Percentiles rank a stretch among this genome's conserved stretches.
phyloP scores from a whole-genome alignment of 1,140 invertebrate species.

The Papilio helenus region DNA sequence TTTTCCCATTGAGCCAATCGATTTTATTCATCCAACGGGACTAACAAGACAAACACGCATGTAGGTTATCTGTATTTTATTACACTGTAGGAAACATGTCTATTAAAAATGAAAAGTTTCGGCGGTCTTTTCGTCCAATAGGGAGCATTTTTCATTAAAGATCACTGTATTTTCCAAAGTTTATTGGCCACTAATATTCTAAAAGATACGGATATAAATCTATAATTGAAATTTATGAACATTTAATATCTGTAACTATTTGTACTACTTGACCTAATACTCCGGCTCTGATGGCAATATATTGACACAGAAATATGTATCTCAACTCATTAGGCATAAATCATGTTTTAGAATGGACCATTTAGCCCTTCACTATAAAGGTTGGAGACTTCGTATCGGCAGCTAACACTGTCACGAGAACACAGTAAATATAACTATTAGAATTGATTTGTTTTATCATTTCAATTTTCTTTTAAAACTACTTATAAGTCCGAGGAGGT shows the following conservation, averaged over 20 bases:
- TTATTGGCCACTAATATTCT: background rate
- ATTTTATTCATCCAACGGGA: no score
- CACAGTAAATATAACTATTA: conserved; percentile 11
- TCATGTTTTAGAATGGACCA: background rate
- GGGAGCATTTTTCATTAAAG: no score
- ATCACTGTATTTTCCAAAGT: no score
- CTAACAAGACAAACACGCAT: no score
- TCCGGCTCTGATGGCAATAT: background rate
- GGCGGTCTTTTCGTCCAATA: no score
- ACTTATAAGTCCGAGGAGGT: background rate
- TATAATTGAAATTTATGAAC: background rate
- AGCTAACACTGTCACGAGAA: background rate
- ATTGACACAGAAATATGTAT: background rate
- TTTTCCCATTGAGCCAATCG: no score
- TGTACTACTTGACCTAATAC: conserved; percentile 14
- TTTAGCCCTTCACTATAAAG: conserved; percentile 25
- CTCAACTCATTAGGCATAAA: background rate
- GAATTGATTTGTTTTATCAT: conserved; percentile 6
- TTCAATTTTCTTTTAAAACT: background rate
- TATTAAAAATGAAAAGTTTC: no score
- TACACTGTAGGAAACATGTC: no score
- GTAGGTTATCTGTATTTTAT: no score
- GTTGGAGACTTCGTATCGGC: conserved; percentile 16
- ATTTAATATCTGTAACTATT: conserved; percentile 11
- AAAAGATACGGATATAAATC: background rate